Evolutionary conservation across 1,140 invertebrate species (phyloP).

Genomic region (Euglossa dilemma): DNA sequence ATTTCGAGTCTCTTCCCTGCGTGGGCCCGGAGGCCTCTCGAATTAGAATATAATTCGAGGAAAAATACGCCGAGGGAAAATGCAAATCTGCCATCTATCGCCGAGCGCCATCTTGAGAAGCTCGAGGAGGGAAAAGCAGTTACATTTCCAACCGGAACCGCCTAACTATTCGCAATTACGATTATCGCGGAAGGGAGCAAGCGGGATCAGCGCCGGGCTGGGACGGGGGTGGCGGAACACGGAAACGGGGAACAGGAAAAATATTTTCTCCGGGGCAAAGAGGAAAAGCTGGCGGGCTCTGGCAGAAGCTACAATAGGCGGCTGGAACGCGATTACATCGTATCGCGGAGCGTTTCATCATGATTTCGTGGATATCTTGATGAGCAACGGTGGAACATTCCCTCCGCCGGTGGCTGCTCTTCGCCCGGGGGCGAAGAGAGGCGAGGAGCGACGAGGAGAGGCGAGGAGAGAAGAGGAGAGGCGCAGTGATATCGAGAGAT

Average conservation of each 20-base stretch:
- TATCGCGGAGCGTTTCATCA: slow-evolving; percentile 42
- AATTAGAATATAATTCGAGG: background rate
- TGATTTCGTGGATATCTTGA: slow-evolving; percentile 59
- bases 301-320: slow-evolving; percentile 5
- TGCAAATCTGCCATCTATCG: background rate
- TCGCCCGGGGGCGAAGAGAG: slow-evolving; percentile 32
- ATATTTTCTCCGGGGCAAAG: slow-evolving; percentile 15
- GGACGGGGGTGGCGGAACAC: background rate
- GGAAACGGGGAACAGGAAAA: slow-evolving; percentile 20
- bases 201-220: too few species aligned
- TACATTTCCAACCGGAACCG: slow-evolving; percentile 1
- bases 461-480: too few species aligned
- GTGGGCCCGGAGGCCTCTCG: too few species aligned
- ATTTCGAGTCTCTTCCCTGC: too few species aligned
- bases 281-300: slow-evolving; percentile 22
- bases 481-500: slow-evolving; percentile 77
- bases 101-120: background rate
- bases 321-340: slow-evolving; percentile 37
- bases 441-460: too few species aligned
- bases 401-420: slow-evolving; percentile 44
- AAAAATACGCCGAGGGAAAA: background rate
- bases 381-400: slow-evolving; percentile 57
- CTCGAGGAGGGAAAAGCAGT: background rate
- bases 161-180: background rate
- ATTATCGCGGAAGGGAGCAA: background rate